Evolutionary conservation across 2,797 vertebrate genomes (phyloP).

Genomic region (Valencia hispanica): DNA sequence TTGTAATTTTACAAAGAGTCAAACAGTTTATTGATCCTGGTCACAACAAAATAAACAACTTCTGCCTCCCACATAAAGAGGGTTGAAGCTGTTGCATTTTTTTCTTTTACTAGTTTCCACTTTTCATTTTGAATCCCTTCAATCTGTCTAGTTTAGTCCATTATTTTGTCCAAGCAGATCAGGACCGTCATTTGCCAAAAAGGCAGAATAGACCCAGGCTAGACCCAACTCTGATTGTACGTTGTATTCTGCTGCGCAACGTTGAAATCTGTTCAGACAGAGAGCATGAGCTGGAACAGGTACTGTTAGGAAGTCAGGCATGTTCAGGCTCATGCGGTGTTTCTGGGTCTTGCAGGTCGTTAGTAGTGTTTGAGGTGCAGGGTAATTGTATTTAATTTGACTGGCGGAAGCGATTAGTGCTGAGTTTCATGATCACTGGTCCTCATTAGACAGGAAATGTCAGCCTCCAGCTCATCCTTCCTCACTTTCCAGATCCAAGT

Average conservation of each 20-base stretch:
- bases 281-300: constrained; percentile 1
- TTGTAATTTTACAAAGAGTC: neutral
- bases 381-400: constrained; percentile 74
- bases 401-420: constrained; percentile 58
- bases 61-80: neutral
- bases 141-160: neutral
- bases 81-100: neutral
- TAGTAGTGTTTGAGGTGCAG: constrained; percentile 49
- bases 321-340: constrained; percentile 1
- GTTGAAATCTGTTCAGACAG: constrained; percentile 30
- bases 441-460: constrained; percentile 64
- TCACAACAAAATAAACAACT: neutral
- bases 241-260: neutral
- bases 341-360: constrained; percentile 37
- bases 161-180: constrained; percentile 20
- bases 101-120: constrained; percentile 14
- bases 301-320: constrained; percentile 35
- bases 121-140: constrained; percentile 14
- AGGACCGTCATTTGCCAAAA: constrained; percentile 22
- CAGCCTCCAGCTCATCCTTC: constrained; percentile 24
- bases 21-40: neutral
- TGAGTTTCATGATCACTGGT: constrained; percentile 56
- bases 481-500: constrained; percentile 13
- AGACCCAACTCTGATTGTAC: constrained; percentile 13
- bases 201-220: constrained; percentile 34